These are phyloP conservation scores for Pungitius pungitius DNA, from an alignment of 2,113 vertebrate species.

Conservation along the genomic window DNA sequence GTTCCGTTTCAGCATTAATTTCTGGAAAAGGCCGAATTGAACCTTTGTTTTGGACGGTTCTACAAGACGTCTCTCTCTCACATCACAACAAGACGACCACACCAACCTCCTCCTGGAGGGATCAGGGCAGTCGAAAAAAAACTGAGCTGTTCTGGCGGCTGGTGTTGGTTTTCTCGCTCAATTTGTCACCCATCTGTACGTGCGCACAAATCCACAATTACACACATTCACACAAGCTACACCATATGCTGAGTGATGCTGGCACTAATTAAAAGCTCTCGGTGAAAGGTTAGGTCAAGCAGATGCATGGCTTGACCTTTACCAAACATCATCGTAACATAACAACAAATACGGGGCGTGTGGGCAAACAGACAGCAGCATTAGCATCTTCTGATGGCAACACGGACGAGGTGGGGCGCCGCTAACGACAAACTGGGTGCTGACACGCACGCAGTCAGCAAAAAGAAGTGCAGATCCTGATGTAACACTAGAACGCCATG, in stretches of 20 bases:
- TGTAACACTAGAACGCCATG: background rate
- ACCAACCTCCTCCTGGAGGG: too few species aligned
- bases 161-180: slow-evolving; percentile 7
- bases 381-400: slow-evolving; percentile 36
- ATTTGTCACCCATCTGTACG: slow-evolving; percentile 22
- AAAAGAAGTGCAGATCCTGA: background rate
- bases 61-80: background rate
- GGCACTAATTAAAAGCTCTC: slow-evolving; percentile 64
- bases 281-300: slow-evolving; percentile 61
- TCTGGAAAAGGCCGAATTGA: background rate
- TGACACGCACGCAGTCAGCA: background rate
- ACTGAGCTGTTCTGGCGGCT: too few species aligned
- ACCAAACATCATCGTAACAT: slow-evolving; percentile 56
- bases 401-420: slow-evolving; percentile 5
- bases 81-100: too few species aligned
- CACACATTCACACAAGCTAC: slow-evolving; percentile 17
- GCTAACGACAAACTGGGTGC: slow-evolving; percentile 1
- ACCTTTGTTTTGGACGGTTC: background rate
- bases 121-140: too few species aligned
- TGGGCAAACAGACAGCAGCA: slow-evolving; percentile 54
- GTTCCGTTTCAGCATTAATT: too few species aligned
- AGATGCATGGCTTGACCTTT: slow-evolving; percentile 69
- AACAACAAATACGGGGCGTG: slow-evolving; percentile 34
- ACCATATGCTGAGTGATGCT: slow-evolving; percentile 57
- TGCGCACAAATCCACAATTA: slow-evolving; percentile 8